Conservation (phyloP, 2,888 invertebrate genomes). For the Bruchidius siliquastri region DNA sequence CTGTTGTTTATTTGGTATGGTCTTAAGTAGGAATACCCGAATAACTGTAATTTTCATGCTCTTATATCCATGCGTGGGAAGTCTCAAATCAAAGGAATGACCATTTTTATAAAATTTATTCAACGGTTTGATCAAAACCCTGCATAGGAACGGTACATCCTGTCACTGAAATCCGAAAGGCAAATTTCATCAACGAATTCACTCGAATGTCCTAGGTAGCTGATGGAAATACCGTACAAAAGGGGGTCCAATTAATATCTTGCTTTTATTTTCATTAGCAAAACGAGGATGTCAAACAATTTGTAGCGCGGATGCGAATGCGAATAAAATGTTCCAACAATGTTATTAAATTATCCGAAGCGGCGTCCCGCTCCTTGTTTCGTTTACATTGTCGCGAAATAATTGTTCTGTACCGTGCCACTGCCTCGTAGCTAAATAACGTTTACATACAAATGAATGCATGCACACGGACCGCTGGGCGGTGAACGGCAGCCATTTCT, state of each 20-base stretch:
- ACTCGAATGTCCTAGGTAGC: not conserved
- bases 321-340: constrained; percentile 12
- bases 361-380: constrained; percentile 12
- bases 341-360: constrained; percentile 16
- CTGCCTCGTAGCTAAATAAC: not conserved
- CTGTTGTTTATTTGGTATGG: too few species aligned
- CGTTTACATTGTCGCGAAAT: constrained; percentile 17
- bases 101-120: too few species aligned
- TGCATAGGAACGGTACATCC: not conserved
- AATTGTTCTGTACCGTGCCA: constrained; percentile 3
- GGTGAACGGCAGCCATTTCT: not conserved
- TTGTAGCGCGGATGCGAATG: constrained; percentile 6
- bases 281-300: constrained; percentile 6
- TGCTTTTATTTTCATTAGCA: constrained; percentile 3
- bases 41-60: too few species aligned
- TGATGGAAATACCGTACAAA: not conserved
- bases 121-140: too few species aligned
- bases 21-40: too few species aligned
- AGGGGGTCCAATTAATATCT: not conserved
- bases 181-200: not conserved
- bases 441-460: not conserved
- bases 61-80: too few species aligned
- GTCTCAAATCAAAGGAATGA: too few species aligned
- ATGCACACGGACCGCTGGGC: not conserved
- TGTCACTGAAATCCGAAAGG: not conserved